Percentiles rank a stretch among this genome's conserved stretches.
Conservation (phyloP, 1,140 invertebrate genomes). For the Calephelis nemesis region DNA sequence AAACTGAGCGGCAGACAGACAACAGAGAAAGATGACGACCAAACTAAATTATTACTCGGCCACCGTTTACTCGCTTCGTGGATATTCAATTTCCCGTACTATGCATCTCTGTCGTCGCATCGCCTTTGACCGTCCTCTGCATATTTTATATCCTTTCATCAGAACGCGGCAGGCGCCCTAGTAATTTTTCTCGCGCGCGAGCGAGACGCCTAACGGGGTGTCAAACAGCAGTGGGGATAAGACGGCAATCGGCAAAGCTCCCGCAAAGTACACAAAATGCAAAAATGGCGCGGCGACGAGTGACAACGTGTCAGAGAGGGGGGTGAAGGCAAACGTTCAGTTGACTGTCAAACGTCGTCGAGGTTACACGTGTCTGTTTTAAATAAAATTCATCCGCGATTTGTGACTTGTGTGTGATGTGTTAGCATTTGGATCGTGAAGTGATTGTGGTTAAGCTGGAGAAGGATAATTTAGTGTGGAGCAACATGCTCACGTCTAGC, state of each 20-base stretch:
- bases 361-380: conserved; percentile 36
- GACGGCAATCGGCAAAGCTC: conserved; percentile 75
- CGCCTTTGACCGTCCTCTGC: conserved; percentile 65
- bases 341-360: conserved; percentile 46
- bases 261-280: conserved; percentile 78
- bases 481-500: conserved; percentile 89
- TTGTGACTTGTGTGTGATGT: conserved; percentile 63
- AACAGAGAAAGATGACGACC: conserved; percentile 44
- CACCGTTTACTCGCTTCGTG: conserved; percentile 50
- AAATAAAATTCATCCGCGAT: conserved; percentile 29
- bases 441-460: conserved; percentile 70
- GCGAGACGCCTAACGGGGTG: conserved; percentile 70
- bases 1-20: conserved; percentile 18
- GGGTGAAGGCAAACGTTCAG: conserved; percentile 50
- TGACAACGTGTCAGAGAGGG: conserved; percentile 68
- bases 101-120: conserved; percentile 71
- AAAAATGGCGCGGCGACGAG: conserved; percentile 76
- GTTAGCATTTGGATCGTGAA: conserved; percentile 64
- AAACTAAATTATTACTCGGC: conserved; percentile 68
- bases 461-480: conserved; percentile 69
- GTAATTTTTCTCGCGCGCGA: conserved; percentile 63
- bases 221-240: conserved; percentile 78
- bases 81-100: conserved; percentile 71
- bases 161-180: conserved; percentile 64
- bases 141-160: conserved; percentile 77